phyloP scores from a whole-genome alignment of 2,888 invertebrate species.

The Hirtodrosophila alboralis region DNA sequence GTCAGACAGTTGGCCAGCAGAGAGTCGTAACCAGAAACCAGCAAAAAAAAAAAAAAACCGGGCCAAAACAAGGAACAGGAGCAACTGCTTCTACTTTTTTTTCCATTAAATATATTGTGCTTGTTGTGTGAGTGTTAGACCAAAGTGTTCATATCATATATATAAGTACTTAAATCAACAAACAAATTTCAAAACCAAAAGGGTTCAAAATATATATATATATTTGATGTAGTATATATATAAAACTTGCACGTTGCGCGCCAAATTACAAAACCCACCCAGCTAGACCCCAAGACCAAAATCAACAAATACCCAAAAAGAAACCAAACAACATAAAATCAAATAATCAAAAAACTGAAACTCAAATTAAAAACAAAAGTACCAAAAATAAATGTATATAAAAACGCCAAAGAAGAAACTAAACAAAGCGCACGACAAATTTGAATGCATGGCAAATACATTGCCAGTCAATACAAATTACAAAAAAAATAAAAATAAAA shows the following conservation, averaged over 20 bases:
- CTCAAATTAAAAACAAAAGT: constrained; percentile 23
- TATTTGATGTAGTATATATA: no score
- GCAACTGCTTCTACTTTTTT: no score
- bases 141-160: no score
- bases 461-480: constrained; percentile 16
- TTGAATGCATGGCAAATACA: constrained; percentile 47
- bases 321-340: background rate
- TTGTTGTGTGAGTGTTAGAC: constrained; percentile 28
- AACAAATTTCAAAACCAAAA: background rate
- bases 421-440: constrained; percentile 38
- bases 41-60: no score
- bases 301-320: background rate
- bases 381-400: constrained; percentile 16
- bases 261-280: constrained; percentile 33
- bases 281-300: constrained; percentile 4
- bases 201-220: background rate
- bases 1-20: constrained; percentile 50
- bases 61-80: constrained; percentile 13
- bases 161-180: background rate
- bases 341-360: constrained; percentile 9
- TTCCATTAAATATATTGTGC: no score
- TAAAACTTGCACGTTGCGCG: constrained; percentile 21
- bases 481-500: constrained; percentile 13
- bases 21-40: constrained; percentile 4
- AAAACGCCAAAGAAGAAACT: constrained; percentile 36